phyloP scores from a whole-genome alignment of 2,113 vertebrate species.

The Alethe castanea region DNA sequence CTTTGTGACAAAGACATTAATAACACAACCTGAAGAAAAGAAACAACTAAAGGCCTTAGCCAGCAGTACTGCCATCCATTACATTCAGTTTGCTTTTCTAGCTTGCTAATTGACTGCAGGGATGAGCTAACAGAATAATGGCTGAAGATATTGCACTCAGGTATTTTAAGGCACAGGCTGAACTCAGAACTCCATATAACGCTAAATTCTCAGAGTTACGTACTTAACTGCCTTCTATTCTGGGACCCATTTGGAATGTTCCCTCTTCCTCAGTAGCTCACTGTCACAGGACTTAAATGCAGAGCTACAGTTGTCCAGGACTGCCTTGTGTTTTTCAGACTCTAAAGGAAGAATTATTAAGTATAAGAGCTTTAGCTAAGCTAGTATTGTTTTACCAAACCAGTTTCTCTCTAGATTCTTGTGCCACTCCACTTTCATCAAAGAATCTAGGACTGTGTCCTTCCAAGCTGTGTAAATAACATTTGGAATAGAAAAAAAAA shows the following conservation, averaged over 20 bases:
- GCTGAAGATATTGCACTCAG: not conserved
- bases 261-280: not conserved
- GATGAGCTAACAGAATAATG: not conserved
- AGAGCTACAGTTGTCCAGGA: not conserved
- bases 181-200: constrained; percentile 6
- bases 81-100: not conserved
- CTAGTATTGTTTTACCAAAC: not conserved
- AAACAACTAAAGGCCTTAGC: not conserved
- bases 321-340: not conserved
- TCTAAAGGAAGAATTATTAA: not conserved
- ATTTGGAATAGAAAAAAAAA: not conserved
- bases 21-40: not conserved
- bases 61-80: not conserved
- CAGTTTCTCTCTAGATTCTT: not conserved
- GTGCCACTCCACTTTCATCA: not conserved
- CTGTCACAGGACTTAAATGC: not conserved
- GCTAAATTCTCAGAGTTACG: not conserved
- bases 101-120: not conserved
- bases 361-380: not conserved
- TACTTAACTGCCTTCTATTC: constrained; percentile 8
- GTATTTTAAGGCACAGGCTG: not conserved
- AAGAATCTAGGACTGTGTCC: not conserved
- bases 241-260: not conserved
- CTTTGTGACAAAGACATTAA: not conserved
- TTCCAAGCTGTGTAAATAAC: not conserved